Conservation (phyloP, 53 echinoderm and acorn worm species). For the Echinarachnius parma region DNA sequence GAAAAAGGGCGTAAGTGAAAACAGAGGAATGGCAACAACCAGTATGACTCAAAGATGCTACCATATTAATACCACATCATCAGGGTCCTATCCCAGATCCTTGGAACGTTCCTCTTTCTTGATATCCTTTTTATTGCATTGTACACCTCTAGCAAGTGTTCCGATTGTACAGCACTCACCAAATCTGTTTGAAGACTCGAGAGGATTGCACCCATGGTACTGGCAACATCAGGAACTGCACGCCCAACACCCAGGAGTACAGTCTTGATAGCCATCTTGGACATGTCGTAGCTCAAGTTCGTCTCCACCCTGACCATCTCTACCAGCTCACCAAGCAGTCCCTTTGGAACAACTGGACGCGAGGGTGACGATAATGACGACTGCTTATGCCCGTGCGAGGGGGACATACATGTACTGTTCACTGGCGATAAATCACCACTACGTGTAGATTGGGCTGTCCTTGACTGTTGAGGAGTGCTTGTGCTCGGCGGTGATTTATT, state of each 20-base stretch:
- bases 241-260: slow-evolving; percentile 58
- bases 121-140: too few species aligned
- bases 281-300: slow-evolving; percentile 82
- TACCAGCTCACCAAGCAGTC: slow-evolving; percentile 71
- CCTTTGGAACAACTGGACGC: slow-evolving; percentile 45
- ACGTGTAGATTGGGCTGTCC: not conserved
- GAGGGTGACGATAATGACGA: slow-evolving; percentile 11
- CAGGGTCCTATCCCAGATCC: too few species aligned
- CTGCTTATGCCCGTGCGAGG: not conserved
- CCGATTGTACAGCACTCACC: slow-evolving; percentile 46
- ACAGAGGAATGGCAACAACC: too few species aligned
- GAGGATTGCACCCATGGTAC: slow-evolving; percentile 64
- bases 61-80: too few species aligned
- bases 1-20: too few species aligned
- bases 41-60: too few species aligned
- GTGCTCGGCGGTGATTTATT: too few species aligned
- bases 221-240: slow-evolving; percentile 67
- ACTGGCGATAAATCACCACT: slow-evolving; percentile 60
- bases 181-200: slow-evolving; percentile 41
- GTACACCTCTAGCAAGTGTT: too few species aligned
- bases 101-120: too few species aligned
- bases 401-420: too few species aligned
- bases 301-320: slow-evolving; percentile 83
- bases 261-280: slow-evolving; percentile 60
- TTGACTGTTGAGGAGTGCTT: not conserved